Percentiles rank a stretch among this genome's conserved stretches.
These are phyloP conservation scores for Premnoplex brunnescens DNA, from an alignment of 2,797 vertebrate species.

Conservation along the genomic window DNA sequence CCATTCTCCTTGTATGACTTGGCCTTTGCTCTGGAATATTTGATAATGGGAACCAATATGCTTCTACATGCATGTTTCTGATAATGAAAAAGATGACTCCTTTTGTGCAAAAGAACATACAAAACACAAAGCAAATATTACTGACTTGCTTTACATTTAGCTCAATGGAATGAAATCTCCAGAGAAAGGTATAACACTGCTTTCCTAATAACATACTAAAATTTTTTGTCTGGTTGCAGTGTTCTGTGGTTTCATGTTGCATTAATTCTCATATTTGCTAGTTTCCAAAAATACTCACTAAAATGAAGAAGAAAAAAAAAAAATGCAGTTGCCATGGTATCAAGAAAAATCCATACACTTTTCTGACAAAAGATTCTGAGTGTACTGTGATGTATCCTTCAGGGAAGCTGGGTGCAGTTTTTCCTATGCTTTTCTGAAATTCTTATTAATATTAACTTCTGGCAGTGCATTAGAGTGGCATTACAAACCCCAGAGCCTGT, in stretches of 20 bases:
- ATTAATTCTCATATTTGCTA: background rate
- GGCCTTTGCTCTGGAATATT: background rate
- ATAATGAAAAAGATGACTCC: background rate
- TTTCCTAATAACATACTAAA: background rate
- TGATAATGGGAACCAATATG: background rate
- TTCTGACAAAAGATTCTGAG: background rate
- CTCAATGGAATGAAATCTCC: background rate
- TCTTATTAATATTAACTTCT: conserved; percentile 15
- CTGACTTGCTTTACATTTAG: background rate
- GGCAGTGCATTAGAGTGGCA: conserved; percentile 3
- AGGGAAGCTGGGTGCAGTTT: background rate
- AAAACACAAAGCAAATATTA: background rate
- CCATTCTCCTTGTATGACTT: background rate
- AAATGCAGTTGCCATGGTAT: background rate
- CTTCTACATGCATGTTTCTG: background rate
- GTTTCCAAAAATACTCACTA: background rate
- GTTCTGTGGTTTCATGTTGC: background rate
- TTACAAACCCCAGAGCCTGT: conserved; percentile 12
- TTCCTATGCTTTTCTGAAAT: background rate
- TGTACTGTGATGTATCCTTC: background rate
- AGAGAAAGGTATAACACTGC: background rate
- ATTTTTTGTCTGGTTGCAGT: background rate
- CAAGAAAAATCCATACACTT: background rate
- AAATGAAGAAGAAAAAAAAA: background rate
- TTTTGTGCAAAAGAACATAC: background rate